phyloP scores from a whole-genome alignment of 1,140 invertebrate species.

The Tenebrio molitor region DNA sequence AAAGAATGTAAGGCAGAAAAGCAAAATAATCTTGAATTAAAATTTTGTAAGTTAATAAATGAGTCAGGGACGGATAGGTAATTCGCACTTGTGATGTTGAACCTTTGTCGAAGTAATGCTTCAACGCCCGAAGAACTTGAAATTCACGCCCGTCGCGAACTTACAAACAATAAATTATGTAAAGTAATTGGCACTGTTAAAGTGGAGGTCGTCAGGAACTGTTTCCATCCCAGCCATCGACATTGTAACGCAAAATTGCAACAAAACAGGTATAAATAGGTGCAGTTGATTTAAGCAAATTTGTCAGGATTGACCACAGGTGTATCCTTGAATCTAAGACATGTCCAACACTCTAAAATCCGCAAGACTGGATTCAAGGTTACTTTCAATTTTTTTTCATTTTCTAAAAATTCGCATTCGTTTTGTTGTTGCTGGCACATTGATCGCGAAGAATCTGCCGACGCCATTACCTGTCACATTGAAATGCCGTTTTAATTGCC shows the following conservation, averaged over 20 bases:
- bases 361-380: background rate
- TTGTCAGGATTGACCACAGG: background rate
- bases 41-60: too few species aligned
- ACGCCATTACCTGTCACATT: too few species aligned
- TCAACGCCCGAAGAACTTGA: background rate
- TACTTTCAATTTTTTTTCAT: background rate
- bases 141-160: background rate
- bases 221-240: background rate
- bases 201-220: conserved; percentile 2
- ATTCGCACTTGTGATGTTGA: background rate
- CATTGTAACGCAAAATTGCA: background rate
- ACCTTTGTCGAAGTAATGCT: background rate
- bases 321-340: background rate
- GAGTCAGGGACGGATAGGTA: background rate
- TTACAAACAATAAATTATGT: background rate
- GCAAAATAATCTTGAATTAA: too few species aligned
- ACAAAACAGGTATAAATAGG: background rate
- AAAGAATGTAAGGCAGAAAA: too few species aligned
- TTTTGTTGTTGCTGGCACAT: too few species aligned
- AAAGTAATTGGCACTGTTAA: conserved; percentile 5
- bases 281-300: background rate
- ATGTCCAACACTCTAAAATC: too few species aligned
- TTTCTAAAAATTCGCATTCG: too few species aligned
- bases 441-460: too few species aligned
- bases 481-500: too few species aligned